Percentiles rank a stretch among this genome's conserved stretches.
Conservation (phyloP, 2,797 vertebrate genomes). For the Chiropotes sagulatus region DNA sequence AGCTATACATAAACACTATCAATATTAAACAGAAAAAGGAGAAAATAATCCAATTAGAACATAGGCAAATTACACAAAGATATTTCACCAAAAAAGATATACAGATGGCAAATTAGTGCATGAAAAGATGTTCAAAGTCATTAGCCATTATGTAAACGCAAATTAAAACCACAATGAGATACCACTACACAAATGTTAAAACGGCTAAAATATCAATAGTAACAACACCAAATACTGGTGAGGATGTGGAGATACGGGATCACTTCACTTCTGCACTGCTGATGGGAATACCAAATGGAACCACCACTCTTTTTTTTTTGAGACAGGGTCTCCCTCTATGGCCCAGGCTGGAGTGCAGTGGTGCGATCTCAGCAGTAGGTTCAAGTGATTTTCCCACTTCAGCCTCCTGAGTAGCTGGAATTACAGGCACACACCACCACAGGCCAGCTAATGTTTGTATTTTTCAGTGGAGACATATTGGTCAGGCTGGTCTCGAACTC, state of each 20-base stretch:
- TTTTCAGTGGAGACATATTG: not conserved
- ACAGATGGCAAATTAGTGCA: not conserved
- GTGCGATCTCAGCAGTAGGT: not conserved
- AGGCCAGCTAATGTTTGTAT: not conserved
- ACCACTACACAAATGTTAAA: not conserved
- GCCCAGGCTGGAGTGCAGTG: not conserved
- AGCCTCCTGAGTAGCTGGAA: no score
- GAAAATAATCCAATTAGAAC: not conserved
- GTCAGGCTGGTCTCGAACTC: not conserved
- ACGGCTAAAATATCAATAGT: not conserved
- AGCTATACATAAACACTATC: not conserved
- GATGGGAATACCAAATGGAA: not conserved
- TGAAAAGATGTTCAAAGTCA: not conserved
- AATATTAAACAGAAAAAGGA: not conserved
- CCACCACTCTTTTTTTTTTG: not conserved
- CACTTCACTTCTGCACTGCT: not conserved
- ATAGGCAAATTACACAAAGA: not conserved
- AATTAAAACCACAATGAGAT: not conserved
- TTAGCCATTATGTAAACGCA: not conserved
- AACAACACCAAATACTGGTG: not conserved
- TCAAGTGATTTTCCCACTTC: not conserved
- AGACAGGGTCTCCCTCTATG: not conserved
- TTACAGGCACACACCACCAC: not conserved
- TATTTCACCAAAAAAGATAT: not conserved
- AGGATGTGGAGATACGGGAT: not conserved